Evolutionary conservation across 2,888 invertebrate genomes (phyloP).

Genomic region (Minunthozetes semirufus): DNA sequence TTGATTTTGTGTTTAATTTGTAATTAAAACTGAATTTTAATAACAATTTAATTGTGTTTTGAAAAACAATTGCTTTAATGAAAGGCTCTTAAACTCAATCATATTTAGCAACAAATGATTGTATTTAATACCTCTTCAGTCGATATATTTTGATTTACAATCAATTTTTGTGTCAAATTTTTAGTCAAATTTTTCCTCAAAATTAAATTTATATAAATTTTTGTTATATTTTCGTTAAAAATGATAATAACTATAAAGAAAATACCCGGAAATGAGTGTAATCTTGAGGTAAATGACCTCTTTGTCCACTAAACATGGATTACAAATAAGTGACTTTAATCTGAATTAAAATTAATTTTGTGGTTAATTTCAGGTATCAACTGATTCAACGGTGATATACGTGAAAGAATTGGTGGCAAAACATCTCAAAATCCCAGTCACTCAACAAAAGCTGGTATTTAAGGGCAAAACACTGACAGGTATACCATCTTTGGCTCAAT

Average conservation of each 20-base stretch:
- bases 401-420: constrained; percentile 42
- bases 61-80: too few relatives aligned
- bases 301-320: too few relatives aligned
- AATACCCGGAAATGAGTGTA: neutral
- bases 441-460: constrained; percentile 43
- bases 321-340: too few relatives aligned
- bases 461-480: constrained; percentile 43
- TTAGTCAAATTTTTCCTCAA: too few relatives aligned
- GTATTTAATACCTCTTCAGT: too few relatives aligned
- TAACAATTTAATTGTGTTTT: neutral
- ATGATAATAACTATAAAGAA: neutral
- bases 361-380: constrained; percentile 5
- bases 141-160: too few relatives aligned
- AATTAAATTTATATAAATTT: neutral
- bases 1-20: neutral
- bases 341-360: neutral
- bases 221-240: neutral
- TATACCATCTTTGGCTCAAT: constrained; percentile 19
- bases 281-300: neutral
- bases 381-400: constrained; percentile 35
- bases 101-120: too few relatives aligned
- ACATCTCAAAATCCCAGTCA: constrained; percentile 42
- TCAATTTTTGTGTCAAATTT: too few relatives aligned
- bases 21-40: neutral
- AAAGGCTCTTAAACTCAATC: too few relatives aligned